Base-by-base conservation (phyloP, 1,140 invertebrate species). In the Drosophila erecta region DNA sequence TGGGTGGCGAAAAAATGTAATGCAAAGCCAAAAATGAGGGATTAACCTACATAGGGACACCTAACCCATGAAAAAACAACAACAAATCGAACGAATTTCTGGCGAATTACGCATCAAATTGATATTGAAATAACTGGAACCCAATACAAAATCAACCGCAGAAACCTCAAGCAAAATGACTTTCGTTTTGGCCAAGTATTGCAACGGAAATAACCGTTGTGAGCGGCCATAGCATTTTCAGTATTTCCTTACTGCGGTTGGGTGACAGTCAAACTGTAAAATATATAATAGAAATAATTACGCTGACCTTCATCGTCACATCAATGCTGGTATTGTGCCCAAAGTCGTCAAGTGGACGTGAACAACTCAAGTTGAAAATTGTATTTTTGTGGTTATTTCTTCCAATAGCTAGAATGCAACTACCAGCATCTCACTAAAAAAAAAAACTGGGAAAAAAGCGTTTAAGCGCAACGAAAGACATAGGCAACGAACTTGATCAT, bases 21-120 rank as follows among this genome's bases (percentile, higher is more conserved):
- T 61, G 70, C 60, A 81, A 85, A 74, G 78, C 83, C 69, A 37
- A 81, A 81, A 81, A 74, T 62, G 64, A 64, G 61, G 72, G 83
- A 87, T 86, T 86, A 86, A 87, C 83, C 83, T 87, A 83, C 53
- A 86, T 86, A 62, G 44, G 50, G 56, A 62, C 55, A 70, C 66
- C 69, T 44, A 43, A 40, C 24, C 12, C 44, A 17, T 37, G n/a
- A 33, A 8, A 10, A 50, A 43, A 51, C 49, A 37, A 65, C 11
- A 38, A 38, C 5, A 55, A 37, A 41, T 43, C 43, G 50, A 38
- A 8, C 30, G 20, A 44, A 62, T 75, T 59, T 74, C 60, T 81
- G 66, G 44, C 47, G 65, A 67, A 77, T 76, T 81, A 81, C 79
- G 66, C 79, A 76, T 62, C 79, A 17, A 38, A 46, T 70, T 53